Evolutionary conservation across 1,140 invertebrate genomes (phyloP), one percentile per base, ranked within the genome.

Genomic region (Mylabris phalerata): DNA sequence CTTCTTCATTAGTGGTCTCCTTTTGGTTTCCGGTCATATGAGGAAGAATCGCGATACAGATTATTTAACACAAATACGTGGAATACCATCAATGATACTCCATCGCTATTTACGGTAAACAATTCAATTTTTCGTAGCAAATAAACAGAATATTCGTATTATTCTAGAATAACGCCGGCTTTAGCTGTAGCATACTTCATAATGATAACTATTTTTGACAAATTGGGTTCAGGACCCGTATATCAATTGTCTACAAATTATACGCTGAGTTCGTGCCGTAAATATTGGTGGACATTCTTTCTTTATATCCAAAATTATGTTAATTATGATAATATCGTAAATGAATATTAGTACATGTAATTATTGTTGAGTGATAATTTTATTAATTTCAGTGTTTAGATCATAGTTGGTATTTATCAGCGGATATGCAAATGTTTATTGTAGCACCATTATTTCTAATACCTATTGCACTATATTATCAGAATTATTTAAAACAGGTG

Each of bases 381-480:
- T 25, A 25, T 3, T 13, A 27, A 42, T 25, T 38, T 25, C 65
- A 86, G 85, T 89, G 88, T 69, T 50, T 79, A 3, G 54, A 58
- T 3, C 78, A 79, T 11, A 72, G 77, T 0, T 82, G 79, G 79
- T 81, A 79, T 55, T 56, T 82, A 24, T 75, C 87, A 1, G 84
- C 86, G 32, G 88, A 90, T 64, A 84, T 88, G 75, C 87, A 89
- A 69, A 78, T 88, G 51, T 87, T 84, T 63, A 66, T 85, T 10
- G 48, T 87, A 27, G 76, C 78, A 5, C 79, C 78, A 2, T 13
- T 82, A 2, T 58, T 82, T 3, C 55, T 82, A 24, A 75, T 75
- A 42, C 79, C 74, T 1, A 40, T 72, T 27, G 50, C 65, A n/a
- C 25, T 63, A 50, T 25, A 13, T 38, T 9, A 9, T 19, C 32